Evolutionary conservation across 2,113 vertebrate species (phyloP).

Genomic region (Myrmecobius fasciatus): DNA sequence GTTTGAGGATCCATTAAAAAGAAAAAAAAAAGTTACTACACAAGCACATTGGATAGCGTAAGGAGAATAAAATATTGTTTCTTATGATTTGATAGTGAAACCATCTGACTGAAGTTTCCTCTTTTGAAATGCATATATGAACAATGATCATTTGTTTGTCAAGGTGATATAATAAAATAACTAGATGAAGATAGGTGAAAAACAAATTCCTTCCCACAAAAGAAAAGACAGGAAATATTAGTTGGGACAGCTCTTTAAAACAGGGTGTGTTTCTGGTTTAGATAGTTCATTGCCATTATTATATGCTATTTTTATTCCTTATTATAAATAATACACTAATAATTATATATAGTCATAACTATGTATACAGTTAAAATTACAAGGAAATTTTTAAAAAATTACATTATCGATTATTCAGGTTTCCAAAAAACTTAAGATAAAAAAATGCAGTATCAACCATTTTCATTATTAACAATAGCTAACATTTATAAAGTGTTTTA

Average conservation of each 20-base stretch:
- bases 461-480: not conserved
- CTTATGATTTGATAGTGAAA: not conserved
- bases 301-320: not conserved
- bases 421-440: not conserved
- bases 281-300: not conserved
- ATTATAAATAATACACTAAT: too few relatives aligned
- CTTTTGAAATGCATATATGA: not conserved
- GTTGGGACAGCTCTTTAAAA: slow-evolving; percentile 4
- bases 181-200: not conserved
- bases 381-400: not conserved
- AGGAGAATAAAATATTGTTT: slow-evolving; percentile 4
- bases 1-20: not conserved
- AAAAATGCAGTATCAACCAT: not conserved
- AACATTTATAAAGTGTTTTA: not conserved
- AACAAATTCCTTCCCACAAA: slow-evolving; percentile 7
- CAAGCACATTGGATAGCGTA: not conserved
- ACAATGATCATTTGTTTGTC: not conserved
- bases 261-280: not conserved
- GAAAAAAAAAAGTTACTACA: not conserved
- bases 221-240: not conserved
- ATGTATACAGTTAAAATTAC: not conserved
- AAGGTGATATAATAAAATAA: not conserved
- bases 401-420: not conserved
- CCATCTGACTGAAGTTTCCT: not conserved
- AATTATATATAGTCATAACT: too few relatives aligned